Base-by-base conservation (phyloP, 2,113 vertebrate genomes). In the Kobus ellipsiprymnus region DNA sequence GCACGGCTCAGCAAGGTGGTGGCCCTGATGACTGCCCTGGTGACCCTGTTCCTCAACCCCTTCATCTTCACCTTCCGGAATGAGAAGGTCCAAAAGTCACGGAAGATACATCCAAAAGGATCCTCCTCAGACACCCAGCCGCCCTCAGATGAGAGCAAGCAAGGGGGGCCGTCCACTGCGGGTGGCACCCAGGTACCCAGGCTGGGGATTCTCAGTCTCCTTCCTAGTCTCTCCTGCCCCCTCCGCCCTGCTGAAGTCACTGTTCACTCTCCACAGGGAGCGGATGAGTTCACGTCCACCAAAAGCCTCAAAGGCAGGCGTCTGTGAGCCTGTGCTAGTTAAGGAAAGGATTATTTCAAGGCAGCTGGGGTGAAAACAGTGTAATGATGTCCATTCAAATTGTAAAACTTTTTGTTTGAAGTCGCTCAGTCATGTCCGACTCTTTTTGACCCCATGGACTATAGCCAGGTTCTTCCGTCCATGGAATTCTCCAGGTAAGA, bases 51-150 rank as follows among this genome's bases (percentile, higher is more conserved):
- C 78, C 97, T 98, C 21, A 97, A 92, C 48, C 97, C 92, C 9
- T 97, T 98, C 50, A 97, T 98, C 52, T 98, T 97, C 30, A 96
- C 92, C 36, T 94, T 98, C 52, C 1, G 11, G 48, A 98, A 97
- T 89, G 80, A 98, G 33, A 98, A 92, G 16, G 93, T 98, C 84
- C 96, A 93, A 30, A 90, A 2, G 87, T 95, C 83, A 91, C 54
- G 2, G 50, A 81, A 33, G 80, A 94, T 84, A 15, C 46, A 50
- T 67, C 80, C 36, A 50, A 90, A 60, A 92, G 44, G 48, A 46
- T 92, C 23, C 27, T 90, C 50, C 27, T 86, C 15, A 27, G 40
- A 91, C 30, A 19, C 17, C n/a, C 40, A 52, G 46, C 23, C 27
- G 5, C 23, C 36, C 2, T 1, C 11, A 44, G 62, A 55, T 62